Evolutionary conservation across 2,888 invertebrate genomes (phyloP), one percentile per base, ranked within the genome.

Genomic region (Drosophila gaucha): DNA sequence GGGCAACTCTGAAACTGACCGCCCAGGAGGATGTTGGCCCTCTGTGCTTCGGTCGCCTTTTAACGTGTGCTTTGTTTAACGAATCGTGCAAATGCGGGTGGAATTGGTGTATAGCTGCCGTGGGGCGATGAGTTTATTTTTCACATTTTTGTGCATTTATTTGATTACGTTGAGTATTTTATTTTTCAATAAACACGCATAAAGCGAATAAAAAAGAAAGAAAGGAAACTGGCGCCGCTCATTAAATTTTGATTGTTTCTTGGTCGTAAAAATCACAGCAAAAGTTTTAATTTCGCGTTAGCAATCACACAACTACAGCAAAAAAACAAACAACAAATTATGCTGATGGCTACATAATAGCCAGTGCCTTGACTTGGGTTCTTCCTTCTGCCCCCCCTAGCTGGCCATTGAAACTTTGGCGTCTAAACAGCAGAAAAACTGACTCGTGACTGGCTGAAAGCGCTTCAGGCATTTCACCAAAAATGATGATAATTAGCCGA

Each of bases 1-100:
- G 77, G 83, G 60, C 74, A 62, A 58, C 62, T 77, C 57, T 52
- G 77, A 36, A 71, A 65, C 80, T 80, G 80, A 80, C 80, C 80
- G 79, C 12, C 18, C 12, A 18, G 55, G 22, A 44, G 39, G 52
- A 50, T 44, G 9, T 55, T 30, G 22, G 24, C 20, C 36, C 18
- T n/a, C 4, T 14, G 43, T 8, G n/a, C 38, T 28, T 31, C n/a
- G 28, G 28, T 51, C 33, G 51, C 57, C 54, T 18, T 59, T 82
- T 85, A 90, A 91, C 90, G 90, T 91, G 90, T 91, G 90, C 90
- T 90, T 90, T 91, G 91, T 91, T 91, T 91, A 91, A 91, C 91
- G 91, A 91, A 91, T 91, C 91, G 90, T 90, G 80, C 88, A 90
- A 90, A 91, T 91, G 91, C 91, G 91, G 91, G 91, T 85, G 89